Conservation (phyloP, 2,888 invertebrate genomes). For the Plebejus anna region DNA sequence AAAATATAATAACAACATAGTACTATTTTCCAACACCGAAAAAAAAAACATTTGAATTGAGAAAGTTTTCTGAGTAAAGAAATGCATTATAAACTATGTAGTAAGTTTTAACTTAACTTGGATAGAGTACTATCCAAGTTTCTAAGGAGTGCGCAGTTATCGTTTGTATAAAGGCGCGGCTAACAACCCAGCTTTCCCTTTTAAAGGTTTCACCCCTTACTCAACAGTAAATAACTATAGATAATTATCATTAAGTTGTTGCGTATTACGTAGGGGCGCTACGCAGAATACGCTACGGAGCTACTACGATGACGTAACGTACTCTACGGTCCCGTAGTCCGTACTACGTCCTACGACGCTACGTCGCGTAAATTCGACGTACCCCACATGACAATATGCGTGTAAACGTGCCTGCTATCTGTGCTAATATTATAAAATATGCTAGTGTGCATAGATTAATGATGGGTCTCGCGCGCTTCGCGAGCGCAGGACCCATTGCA, state of each 20-base stretch:
- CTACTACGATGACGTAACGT: conserved; percentile 2
- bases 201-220: conserved; percentile 8
- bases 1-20: neutral
- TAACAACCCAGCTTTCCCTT: conserved; percentile 9
- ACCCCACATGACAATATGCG: neutral
- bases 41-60: neutral
- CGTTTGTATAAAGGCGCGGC: conserved; percentile 6
- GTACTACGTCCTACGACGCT: neutral
- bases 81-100: neutral
- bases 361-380: neutral
- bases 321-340: neutral
- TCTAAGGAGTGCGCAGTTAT: neutral
- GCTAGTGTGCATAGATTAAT: no score
- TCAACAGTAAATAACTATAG: conserved; percentile 1
- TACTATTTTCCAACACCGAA: neutral
- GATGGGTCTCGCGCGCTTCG: no score
- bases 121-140: neutral
- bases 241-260: conserved; percentile 16
- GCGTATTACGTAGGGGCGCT: conserved; percentile 11
- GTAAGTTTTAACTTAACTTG: no score
- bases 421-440: neutral
- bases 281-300: neutral
- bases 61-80: neutral
- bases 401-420: neutral
- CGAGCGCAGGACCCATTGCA: no score